Evolutionary conservation across 2,888 invertebrate genomes (phyloP), one percentile per base, ranked within the genome.

Genomic region (Salpingus planirostris): DNA sequence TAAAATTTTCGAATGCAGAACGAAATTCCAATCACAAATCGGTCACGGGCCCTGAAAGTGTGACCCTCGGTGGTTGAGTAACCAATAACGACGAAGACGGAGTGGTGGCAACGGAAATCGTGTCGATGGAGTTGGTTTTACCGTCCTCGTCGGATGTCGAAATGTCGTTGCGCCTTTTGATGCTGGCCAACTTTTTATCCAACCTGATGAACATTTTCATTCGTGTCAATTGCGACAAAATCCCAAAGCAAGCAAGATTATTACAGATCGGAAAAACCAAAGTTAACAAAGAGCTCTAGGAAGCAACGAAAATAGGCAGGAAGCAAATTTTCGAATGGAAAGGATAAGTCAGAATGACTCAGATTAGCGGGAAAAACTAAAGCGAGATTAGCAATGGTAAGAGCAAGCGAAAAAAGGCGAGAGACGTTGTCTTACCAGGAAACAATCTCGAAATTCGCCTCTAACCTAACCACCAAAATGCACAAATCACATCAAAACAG

Each of bases 11-110:
- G n/a, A n/a, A n/a, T n/a, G n/a, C n/a, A n/a, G n/a, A n/a, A n/a
- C n/a, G n/a, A n/a, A n/a, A n/a, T n/a, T n/a, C n/a, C n/a, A n/a
- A 21, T 39, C 29, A 55, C 25, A 63, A 50, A 55, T 76, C 74
- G 2, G 76, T 76, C 11, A 76, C 75, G 10, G 75, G 75, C 11
- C 76, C 76, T 43, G 74, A 72, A 27, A 76, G 66, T 15, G 73
- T 71, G 18, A 66, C 63, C 34, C 61, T 57, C 33, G 62, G 64
- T 39, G 64, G 13, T 46, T n/a, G n/a, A n/a, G n/a, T 38, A 35
- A 35, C 43, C n/a, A 44, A 38, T n/a, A n/a, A n/a, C 13, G 47
- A 36, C 8, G 52, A 52, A 24, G 53, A 46, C 11, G 46, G 40
- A 13, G 53, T 50, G 4, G 55, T 54, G 3, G 51, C 45, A 11